These are phyloP conservation scores for Myripristis murdjan DNA, from an alignment of 2,797 vertebrate genomes.

Conservation along the genomic window DNA sequence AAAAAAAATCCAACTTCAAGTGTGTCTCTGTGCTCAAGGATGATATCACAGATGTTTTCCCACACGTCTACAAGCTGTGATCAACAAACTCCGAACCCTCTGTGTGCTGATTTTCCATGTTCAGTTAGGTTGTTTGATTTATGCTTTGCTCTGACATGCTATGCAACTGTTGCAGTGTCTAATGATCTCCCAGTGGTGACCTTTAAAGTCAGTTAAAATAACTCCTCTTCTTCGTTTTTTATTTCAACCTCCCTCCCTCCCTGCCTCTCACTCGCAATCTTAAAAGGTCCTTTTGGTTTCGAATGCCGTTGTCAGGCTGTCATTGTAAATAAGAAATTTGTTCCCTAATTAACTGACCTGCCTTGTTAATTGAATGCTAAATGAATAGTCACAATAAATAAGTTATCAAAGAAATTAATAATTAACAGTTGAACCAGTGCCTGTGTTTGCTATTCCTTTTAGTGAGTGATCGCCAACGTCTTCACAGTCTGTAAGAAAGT, in stretches of 20 bases:
- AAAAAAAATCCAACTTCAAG: background rate
- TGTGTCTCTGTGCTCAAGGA: background rate
- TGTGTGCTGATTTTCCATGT: conserved; percentile 5
- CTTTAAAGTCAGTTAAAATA: conserved; percentile 40
- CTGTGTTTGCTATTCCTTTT: conserved; percentile 20
- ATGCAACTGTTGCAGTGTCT: conserved; percentile 13
- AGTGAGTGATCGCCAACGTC: conserved; percentile 6
- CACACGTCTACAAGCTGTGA: conserved; percentile 20
- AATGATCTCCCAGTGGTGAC: conserved; percentile 38
- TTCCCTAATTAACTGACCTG: conserved; percentile 2
- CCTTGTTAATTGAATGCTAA: conserved; percentile 21
- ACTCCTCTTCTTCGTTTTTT: conserved; percentile 16
- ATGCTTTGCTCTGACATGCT: conserved; percentile 22
- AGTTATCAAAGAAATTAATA: conserved; percentile 27
- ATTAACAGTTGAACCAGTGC: conserved; percentile 14
- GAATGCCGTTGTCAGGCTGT: background rate
- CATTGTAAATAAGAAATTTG: background rate
- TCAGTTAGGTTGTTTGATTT: conserved; percentile 25
- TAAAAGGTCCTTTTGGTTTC: background rate
- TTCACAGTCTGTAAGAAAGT: background rate
- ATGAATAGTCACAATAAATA: conserved; percentile 25
- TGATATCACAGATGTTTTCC: conserved; percentile 16
- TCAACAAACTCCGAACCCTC: background rate
- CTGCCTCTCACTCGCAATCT: too few species aligned
- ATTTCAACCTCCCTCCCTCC: background rate